phyloP scores from a whole-genome alignment of 2,113 vertebrate species.

The Glaucidium brasilianum region DNA sequence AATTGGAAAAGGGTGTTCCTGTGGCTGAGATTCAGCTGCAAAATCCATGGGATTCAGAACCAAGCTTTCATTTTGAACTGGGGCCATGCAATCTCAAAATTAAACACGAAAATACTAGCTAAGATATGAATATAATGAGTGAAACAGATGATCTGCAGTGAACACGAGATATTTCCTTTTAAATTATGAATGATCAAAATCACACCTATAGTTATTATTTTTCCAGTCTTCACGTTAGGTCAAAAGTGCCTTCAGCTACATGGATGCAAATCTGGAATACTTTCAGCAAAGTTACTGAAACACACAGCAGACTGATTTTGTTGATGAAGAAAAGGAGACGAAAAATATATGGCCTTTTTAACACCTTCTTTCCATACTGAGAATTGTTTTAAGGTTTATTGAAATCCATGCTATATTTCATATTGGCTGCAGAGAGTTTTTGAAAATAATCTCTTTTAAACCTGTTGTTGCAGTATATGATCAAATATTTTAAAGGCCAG shows the following conservation, averaged over 20 bases:
- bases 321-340: constrained; percentile 33
- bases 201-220: constrained; percentile 66
- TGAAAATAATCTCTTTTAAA: constrained; percentile 7
- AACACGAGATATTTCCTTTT: constrained; percentile 66
- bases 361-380: not conserved
- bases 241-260: constrained; percentile 12
- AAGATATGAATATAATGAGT: constrained; percentile 66
- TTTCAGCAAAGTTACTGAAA: constrained; percentile 5
- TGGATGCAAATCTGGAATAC: constrained; percentile 10
- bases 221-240: constrained; percentile 44
- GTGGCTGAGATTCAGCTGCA: constrained; percentile 64
- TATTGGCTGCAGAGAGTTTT: not conserved
- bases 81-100: constrained; percentile 67
- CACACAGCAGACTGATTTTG: not conserved
- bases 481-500: not conserved
- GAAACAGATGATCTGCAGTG: constrained; percentile 71
- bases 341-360: constrained; percentile 5
- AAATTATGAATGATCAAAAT: constrained; percentile 70
- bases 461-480: not conserved
- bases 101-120: constrained; percentile 64
- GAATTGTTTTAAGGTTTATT: constrained; percentile 21
- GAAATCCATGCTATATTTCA: not conserved
- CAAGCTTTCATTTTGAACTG: constrained; percentile 58
- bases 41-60: constrained; percentile 62
- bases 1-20: constrained; percentile 66